Conservation (phyloP, 2,113 vertebrate species). For the Puma concolor region DNA sequence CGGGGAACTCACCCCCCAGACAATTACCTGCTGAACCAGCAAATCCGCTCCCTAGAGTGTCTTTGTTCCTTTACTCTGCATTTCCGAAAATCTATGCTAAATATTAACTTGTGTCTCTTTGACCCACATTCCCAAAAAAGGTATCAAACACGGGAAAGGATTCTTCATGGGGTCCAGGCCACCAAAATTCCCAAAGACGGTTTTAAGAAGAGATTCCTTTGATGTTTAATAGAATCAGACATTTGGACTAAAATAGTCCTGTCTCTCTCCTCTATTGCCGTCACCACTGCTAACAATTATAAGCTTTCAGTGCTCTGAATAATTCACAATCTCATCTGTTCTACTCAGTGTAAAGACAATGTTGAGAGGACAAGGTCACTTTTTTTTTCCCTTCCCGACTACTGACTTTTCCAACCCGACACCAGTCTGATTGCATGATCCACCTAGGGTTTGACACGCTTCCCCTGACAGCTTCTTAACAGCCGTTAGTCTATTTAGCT, state of each 20-base stretch:
- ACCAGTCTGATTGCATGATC: conserved; percentile 83
- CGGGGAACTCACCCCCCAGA: conserved; percentile 62
- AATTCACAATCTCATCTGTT: conserved; percentile 93
- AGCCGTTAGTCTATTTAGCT: conserved; percentile 83
- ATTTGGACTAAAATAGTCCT: conserved; percentile 83
- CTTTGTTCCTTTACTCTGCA: conserved; percentile 88
- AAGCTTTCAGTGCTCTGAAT: conserved; percentile 93
- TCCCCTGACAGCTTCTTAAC: conserved; percentile 83
- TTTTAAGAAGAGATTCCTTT: conserved; percentile 81
- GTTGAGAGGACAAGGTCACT: conserved; percentile 87
- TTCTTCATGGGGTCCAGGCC: conserved; percentile 51
- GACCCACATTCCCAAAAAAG: conserved; percentile 85
- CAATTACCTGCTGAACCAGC: conserved; percentile 85
- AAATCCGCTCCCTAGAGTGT: conserved; percentile 75
- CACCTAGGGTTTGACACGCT: conserved; percentile 86
- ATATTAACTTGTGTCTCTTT: conserved; percentile 86
- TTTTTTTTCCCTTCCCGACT: conserved; percentile 87
- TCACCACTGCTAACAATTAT: conserved; percentile 89
- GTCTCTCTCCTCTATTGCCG: conserved; percentile 83
- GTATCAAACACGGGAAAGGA: conserved; percentile 79
- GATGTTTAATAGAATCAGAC: conserved; percentile 84
- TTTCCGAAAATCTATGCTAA: conserved; percentile 83
- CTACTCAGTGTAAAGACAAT: conserved; percentile 84
- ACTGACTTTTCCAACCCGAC: conserved; percentile 89
- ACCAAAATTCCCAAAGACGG: conserved; percentile 79